Evolutionary conservation across 2,797 vertebrate species (phyloP).

Genomic region (Urocyon cinereoargenteus): DNA sequence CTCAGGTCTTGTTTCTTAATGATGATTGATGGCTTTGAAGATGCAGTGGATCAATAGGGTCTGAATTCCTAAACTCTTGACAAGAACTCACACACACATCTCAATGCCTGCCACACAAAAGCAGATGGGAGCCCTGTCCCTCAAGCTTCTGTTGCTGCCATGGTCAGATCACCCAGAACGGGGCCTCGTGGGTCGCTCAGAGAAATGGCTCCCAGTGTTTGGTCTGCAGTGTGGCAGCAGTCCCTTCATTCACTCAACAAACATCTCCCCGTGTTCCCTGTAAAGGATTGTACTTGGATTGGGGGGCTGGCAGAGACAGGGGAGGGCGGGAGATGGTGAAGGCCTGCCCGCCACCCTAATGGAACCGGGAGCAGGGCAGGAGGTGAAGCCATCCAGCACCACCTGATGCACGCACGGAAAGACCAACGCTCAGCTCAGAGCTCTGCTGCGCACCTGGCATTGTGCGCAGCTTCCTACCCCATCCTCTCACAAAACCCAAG

Average conservation of each 20-base stretch:
- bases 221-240: not conserved
- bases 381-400: rapidly evolving
- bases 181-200: not conserved
- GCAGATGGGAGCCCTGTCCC: not conserved
- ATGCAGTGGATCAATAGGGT: slow-evolving; percentile 76
- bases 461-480: rapidly evolving
- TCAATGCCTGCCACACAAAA: slow-evolving; percentile 64
- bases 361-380: not conserved
- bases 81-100: slow-evolving; percentile 74
- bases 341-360: not conserved
- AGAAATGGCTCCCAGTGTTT: not conserved
- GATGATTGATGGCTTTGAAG: slow-evolving; percentile 83
- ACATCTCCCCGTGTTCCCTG: not conserved
- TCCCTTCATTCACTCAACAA: not conserved
- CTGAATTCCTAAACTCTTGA: slow-evolving; percentile 83
- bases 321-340: not conserved
- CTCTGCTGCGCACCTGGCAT: not conserved
- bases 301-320: not conserved
- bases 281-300: not conserved
- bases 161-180: not conserved
- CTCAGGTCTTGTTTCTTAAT: slow-evolving; percentile 80
- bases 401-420: rapidly evolving
- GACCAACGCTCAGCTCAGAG: no score
- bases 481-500: not conserved
- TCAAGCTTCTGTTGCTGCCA: not conserved